Evolutionary conservation across 2,888 invertebrate genomes (phyloP).

Genomic region (Xylocampa areola): DNA sequence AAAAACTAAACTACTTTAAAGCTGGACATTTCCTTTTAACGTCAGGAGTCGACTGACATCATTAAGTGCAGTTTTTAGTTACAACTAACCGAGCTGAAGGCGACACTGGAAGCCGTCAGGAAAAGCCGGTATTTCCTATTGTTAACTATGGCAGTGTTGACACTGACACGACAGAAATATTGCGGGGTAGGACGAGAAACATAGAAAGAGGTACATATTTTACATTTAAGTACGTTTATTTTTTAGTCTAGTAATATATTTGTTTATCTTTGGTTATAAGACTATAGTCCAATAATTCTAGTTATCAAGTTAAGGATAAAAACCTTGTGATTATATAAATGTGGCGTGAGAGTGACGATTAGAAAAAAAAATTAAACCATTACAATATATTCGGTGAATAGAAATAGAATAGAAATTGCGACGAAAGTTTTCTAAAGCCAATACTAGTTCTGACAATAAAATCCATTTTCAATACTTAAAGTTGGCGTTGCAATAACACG

Average conservation of each 20-base stretch:
- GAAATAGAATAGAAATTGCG: too few species aligned
- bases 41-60: slow-evolving; percentile 14
- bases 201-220: slow-evolving; percentile 6
- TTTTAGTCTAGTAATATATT: too few species aligned
- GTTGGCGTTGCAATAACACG: slow-evolving; percentile 15
- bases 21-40: slow-evolving; percentile 11
- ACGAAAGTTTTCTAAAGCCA: slow-evolving; percentile 5
- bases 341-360: too few species aligned
- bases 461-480: slow-evolving; percentile 3
- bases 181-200: background rate
- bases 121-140: slow-evolving; percentile 15
- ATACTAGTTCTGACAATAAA: background rate
- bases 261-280: too few species aligned
- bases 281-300: too few species aligned
- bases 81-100: slow-evolving; percentile 18
- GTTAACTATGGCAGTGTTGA: slow-evolving; percentile 18
- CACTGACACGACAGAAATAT: slow-evolving; percentile 31
- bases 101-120: slow-evolving; percentile 12
- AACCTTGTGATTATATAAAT: too few species aligned
- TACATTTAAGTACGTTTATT: too few species aligned
- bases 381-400: too few species aligned
- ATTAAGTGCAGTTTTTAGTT: slow-evolving; percentile 26
- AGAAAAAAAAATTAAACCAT: too few species aligned
- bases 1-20: background rate
- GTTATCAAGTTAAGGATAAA: too few species aligned